A percentile compares a stretch with the other conserved stretches of the same genome.
Evolutionary conservation across 2,113 vertebrate species (phyloP).

Genomic region (Gymnobelideus leadbeateri): DNA sequence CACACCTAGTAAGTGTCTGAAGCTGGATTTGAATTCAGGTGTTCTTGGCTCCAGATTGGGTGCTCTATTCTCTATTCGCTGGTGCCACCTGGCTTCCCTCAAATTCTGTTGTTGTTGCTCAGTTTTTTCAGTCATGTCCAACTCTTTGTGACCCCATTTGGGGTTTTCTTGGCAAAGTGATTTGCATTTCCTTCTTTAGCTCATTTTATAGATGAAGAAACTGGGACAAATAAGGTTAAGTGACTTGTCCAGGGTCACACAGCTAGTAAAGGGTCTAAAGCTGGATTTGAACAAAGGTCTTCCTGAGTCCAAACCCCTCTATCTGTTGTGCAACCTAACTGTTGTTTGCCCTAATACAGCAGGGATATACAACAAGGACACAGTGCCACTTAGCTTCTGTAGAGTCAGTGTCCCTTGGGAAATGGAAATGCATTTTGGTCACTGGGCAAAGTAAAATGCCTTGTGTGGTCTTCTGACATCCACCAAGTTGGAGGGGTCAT

Average conservation of each 20-base stretch:
- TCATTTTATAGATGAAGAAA: neutral
- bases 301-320: neutral
- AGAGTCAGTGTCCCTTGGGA: neutral
- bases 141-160: neutral
- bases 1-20: no score
- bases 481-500: neutral
- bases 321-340: neutral
- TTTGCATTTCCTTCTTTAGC: neutral
- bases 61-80: no score
- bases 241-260: neutral
- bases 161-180: neutral
- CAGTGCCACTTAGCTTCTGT: neutral
- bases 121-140: neutral
- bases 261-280: neutral
- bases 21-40: no score
- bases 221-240: neutral
- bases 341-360: neutral
- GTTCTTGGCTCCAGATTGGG: no score
- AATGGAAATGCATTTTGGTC: neutral
- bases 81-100: no score
- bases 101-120: neutral
- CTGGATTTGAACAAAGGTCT: neutral
- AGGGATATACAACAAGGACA: neutral
- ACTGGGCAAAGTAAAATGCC: neutral
- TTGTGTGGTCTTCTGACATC: no score